Evolutionary conservation across 2,797 vertebrate species (phyloP).

Genomic region (Mormyrus proboscirostris): DNA sequence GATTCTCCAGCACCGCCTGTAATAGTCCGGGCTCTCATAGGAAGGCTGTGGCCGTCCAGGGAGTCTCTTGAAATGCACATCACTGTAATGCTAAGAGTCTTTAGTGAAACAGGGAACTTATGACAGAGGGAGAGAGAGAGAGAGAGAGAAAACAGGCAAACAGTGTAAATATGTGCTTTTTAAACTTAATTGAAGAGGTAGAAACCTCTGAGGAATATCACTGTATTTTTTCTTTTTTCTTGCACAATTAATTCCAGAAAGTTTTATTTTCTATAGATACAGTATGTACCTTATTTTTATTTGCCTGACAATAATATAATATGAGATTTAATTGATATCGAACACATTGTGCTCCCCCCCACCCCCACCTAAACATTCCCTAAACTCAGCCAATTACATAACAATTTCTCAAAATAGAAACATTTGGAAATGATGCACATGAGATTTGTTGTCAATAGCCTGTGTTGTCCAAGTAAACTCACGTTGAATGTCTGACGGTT

Average conservation of each 20-base stretch:
- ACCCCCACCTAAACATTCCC: background rate
- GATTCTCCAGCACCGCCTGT: background rate
- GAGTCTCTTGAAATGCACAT: background rate
- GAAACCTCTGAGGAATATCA: background rate
- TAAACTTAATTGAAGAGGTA: background rate
- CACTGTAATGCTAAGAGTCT: background rate
- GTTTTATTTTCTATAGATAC: background rate
- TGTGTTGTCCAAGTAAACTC: conserved; percentile 30
- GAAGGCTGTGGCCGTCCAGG: background rate
- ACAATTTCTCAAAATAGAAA: conserved; percentile 35
- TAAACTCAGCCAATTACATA: background rate
- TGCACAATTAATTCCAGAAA: background rate
- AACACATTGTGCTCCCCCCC: background rate
- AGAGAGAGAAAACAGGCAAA: background rate
- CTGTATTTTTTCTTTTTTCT: background rate
- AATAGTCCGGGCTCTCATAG: background rate
- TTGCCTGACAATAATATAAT: background rate
- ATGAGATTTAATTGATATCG: background rate
- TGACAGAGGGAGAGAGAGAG: background rate
- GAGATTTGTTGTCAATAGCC: conserved; percentile 34
- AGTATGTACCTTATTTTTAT: background rate
- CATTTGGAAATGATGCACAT: conserved; percentile 28
- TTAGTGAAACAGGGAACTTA: background rate
- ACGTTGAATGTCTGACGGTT: conserved; percentile 41
- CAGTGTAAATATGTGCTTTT: background rate